A percentile compares a stretch with the other conserved stretches of the same genome.
These are phyloP conservation scores for Diarsia rubi DNA, from an alignment of 2,888 invertebrate genomes.

Conservation along the genomic window DNA sequence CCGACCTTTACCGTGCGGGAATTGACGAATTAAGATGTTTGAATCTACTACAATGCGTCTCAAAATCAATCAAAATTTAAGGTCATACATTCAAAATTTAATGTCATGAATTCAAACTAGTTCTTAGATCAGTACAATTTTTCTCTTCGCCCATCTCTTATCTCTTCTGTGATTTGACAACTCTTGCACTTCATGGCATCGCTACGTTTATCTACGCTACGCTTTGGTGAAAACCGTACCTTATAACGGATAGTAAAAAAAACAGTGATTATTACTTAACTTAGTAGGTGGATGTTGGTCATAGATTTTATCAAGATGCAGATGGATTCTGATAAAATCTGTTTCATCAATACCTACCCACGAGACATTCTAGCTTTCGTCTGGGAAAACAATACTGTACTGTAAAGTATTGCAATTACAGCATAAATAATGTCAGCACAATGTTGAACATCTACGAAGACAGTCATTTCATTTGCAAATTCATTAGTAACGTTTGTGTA, in stretches of 20 bases:
- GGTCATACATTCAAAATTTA: background rate
- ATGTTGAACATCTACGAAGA: background rate
- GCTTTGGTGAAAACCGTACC: background rate
- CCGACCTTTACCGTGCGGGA: background rate
- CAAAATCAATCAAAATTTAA: background rate
- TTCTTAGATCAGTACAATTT: background rate
- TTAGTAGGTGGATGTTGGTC: background rate
- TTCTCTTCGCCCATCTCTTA: background rate
- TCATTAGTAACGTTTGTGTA: slow-evolving; percentile 9
- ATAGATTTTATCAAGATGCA: slow-evolving; percentile 12
- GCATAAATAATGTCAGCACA: slow-evolving; percentile 1
- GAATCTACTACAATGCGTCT: background rate
- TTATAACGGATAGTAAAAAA: background rate
- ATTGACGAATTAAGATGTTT: background rate
- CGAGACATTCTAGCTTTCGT: background rate
- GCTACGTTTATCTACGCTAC: background rate
- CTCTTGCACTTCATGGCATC: background rate
- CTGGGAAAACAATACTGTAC: background rate
- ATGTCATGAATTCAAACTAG: background rate
- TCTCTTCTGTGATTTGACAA: background rate
- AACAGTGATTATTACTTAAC: background rate
- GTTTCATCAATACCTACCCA: slow-evolving; percentile 19
- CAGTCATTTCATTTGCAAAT: background rate
- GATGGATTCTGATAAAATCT: slow-evolving; percentile 5
- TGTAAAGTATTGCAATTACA: background rate